Percentiles rank a stretch among this genome's conserved stretches.
phyloP scores from a whole-genome alignment of 2,797 vertebrate species.

The Tadarida brasiliensis region DNA sequence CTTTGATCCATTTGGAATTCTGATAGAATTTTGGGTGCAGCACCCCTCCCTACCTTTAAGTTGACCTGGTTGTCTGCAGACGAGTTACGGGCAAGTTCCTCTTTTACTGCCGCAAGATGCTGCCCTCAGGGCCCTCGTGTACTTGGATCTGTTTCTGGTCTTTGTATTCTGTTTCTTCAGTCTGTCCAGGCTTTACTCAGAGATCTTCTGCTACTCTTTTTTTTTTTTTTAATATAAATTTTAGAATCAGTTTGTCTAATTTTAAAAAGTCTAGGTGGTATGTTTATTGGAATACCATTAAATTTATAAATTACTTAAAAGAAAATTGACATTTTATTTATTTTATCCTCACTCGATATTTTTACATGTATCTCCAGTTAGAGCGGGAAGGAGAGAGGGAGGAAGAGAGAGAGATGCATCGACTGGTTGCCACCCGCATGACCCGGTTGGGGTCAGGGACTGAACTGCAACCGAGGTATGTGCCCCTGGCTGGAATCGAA shows the following conservation, averaged over 20 bases:
- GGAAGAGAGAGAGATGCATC: too few relatives aligned
- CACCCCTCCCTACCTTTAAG: not conserved
- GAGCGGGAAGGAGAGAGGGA: too few relatives aligned
- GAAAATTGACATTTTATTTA: too few relatives aligned
- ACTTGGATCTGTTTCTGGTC: not conserved
- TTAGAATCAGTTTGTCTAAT: slow-evolving; percentile 3
- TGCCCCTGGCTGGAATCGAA: too few relatives aligned
- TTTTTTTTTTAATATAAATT: not conserved
- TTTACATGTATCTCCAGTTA: too few relatives aligned
- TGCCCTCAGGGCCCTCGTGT: too few relatives aligned
- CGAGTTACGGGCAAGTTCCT: not conserved
- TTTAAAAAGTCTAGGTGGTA: not conserved
- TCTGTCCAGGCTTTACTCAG: not conserved
- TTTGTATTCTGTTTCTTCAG: not conserved
- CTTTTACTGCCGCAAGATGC: not conserved
- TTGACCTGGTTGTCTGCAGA: not conserved
- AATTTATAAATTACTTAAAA: not conserved
- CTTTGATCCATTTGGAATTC: not conserved
- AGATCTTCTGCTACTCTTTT: not conserved
- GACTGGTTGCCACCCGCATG: too few relatives aligned
- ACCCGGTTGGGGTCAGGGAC: too few relatives aligned
- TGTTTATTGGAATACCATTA: slow-evolving; percentile 15
- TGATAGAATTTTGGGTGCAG: not conserved
- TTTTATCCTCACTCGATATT: too few relatives aligned
- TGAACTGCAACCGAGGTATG: too few relatives aligned